phyloP scores from a whole-genome alignment of 1,140 invertebrate genomes.

The Apis cerana region DNA sequence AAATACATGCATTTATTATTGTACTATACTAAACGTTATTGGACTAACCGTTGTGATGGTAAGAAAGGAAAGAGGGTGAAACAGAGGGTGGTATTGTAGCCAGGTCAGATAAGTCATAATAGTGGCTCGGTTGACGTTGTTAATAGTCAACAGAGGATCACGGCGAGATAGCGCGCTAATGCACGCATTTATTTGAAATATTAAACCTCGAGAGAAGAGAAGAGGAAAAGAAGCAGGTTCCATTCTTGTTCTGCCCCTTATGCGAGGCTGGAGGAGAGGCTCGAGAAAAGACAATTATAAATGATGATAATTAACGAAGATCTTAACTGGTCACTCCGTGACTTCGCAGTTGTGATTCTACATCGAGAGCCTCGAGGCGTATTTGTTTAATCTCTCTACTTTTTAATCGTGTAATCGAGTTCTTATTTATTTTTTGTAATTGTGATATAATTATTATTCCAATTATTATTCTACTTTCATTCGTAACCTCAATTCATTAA shows the following conservation, averaged over 20 bases:
- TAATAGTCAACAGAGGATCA: slow-evolving; percentile 79
- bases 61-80: slow-evolving; percentile 25
- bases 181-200: slow-evolving; percentile 80
- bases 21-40: slow-evolving; percentile 36
- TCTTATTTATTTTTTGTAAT: background rate
- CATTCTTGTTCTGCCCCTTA: slow-evolving; percentile 49
- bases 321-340: slow-evolving; percentile 76
- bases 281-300: slow-evolving; percentile 75
- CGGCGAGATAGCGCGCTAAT: slow-evolving; percentile 78
- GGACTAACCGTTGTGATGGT: background rate
- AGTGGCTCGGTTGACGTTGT: slow-evolving; percentile 74
- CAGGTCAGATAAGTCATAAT: slow-evolving; percentile 78
- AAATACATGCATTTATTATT: slow-evolving; percentile 30
- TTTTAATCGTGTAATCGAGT: background rate
- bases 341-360: slow-evolving; percentile 63
- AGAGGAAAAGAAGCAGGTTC: slow-evolving; percentile 51
- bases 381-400: background rate
- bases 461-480: no score
- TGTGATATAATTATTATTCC: background rate
- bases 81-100: slow-evolving; percentile 60
- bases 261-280: slow-evolving; percentile 34
- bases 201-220: slow-evolving; percentile 72
- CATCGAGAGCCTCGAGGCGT: slow-evolving; percentile 25
- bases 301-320: slow-evolving; percentile 78
- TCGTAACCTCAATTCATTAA: background rate